Conservation (phyloP, 2,797 vertebrate genomes). For the Fistularia tabacaria region DNA sequence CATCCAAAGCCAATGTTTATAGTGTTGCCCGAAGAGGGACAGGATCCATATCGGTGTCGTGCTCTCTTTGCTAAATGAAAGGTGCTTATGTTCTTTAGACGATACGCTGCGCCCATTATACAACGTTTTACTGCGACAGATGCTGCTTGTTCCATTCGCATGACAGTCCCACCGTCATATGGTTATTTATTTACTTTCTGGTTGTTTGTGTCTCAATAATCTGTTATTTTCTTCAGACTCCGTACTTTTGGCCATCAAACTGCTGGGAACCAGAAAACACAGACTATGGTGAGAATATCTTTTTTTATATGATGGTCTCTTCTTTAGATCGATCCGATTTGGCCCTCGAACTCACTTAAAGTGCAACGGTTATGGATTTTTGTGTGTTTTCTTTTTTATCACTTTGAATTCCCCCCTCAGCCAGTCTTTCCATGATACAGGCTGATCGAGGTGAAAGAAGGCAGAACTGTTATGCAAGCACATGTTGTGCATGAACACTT, state of each 20-base stretch:
- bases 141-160: slow-evolving; percentile 23
- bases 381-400: too few species aligned
- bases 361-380: too few species aligned
- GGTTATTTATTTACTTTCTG: slow-evolving; percentile 10
- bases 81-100: slow-evolving; percentile 48
- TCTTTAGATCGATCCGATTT: neutral
- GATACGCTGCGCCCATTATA: slow-evolving; percentile 36
- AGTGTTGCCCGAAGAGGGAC: slow-evolving; percentile 18
- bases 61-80: slow-evolving; percentile 28
- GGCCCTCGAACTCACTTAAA: too few species aligned
- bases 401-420: neutral
- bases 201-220: slow-evolving; percentile 17
- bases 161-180: slow-evolving; percentile 19
- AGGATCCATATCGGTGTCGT: slow-evolving; percentile 32
- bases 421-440: slow-evolving; percentile 14
- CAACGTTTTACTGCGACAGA: slow-evolving; percentile 45
- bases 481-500: slow-evolving; percentile 32
- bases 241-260: slow-evolving; percentile 95
- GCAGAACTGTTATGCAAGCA: slow-evolving; percentile 10
- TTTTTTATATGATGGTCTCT: neutral
- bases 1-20: slow-evolving; percentile 27
- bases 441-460: slow-evolving; percentile 29
- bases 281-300: slow-evolving; percentile 80
- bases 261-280: slow-evolving; percentile 97
- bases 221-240: slow-evolving; percentile 75